Conservation (phyloP, 2,888 invertebrate genomes). For the Melieria omissa region DNA sequence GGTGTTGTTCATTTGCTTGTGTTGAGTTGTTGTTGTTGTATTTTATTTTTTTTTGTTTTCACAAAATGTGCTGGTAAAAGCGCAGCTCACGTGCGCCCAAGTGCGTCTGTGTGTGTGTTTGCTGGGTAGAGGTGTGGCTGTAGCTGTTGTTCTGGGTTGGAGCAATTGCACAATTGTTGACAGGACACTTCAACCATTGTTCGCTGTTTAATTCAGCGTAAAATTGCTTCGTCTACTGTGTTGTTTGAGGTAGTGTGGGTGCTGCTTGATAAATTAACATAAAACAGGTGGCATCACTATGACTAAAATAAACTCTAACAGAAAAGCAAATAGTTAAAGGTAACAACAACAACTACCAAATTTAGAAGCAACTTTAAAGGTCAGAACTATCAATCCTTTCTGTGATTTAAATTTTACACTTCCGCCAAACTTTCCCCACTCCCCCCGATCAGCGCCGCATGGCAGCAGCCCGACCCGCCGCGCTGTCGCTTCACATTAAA, state of each 20-base stretch:
- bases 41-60: background rate
- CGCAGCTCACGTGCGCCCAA: conserved; percentile 26
- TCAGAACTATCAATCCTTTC: no score
- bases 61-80: background rate
- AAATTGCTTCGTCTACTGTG: conserved; percentile 58
- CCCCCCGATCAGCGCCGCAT: background rate
- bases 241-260: no score
- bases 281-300: background rate
- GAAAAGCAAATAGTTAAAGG: no score
- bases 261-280: background rate
- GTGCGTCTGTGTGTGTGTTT: conserved; percentile 5
- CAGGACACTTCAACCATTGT: conserved; percentile 65
- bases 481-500: conserved; percentile 51
- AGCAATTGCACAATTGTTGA: conserved; percentile 47
- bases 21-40: conserved; percentile 3
- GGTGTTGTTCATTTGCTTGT: conserved; percentile 30
- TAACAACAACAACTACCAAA: no score
- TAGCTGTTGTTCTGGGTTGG: background rate
- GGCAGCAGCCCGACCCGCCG: conserved; percentile 31
- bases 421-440: background rate
- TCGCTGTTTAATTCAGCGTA: conserved; percentile 63
- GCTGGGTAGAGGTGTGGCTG: background rate
- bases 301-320: background rate
- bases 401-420: background rate
- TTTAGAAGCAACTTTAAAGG: no score